Base-by-base conservation (phyloP, 2,113 vertebrate species). In the Calyptomena viridis region DNA sequence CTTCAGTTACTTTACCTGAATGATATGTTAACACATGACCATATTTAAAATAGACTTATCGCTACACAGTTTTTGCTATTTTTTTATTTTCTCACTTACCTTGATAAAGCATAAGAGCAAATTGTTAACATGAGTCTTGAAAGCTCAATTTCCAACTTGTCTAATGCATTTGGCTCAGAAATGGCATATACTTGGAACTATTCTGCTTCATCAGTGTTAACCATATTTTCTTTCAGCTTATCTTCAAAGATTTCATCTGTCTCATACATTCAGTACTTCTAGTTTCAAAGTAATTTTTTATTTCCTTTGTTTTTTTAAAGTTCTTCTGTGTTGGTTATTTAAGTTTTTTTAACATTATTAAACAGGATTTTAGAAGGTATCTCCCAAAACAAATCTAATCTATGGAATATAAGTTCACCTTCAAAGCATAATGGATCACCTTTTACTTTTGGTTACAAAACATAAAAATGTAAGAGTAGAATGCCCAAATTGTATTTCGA, bases 151-250 rank as follows among this genome's bases (percentile, higher is more conserved):
- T 97, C 76, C 40, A 96, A 79, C 78, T 94, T 72, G 39, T 69
- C 53, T 87, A 93, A 95, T 69, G 28, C 31, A 52, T 94, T 89
- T 97, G 77, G 63, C 90, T 96, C 67, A 91, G 84, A 95, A 94
- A 89, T 64, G 50, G 93, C 92, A 87, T 86, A 64, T 74, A 91
- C 79, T 97, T 96, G 95, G 87, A 90, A 89, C 53, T 74, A 58
- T 53, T 52, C 31, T 60, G 8, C 59, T 96, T 96, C 71, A 84
- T 95, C 89, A 89, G 33, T 93, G 80, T 87, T 89, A 93, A 96
- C 95, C 84, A 92, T 83, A 95, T 94, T 97, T 97, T 94, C 77
- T 89, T 97, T 92, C 52, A 53, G 74, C 84, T 95, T 73, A 72
- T 89, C 84, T 87, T 97, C 58, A 82, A 87, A 93, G 58, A 81